A percentile compares a stretch with the other conserved stretches of the same genome.
Evolutionary conservation across 2,797 vertebrate species (phyloP).

Genomic region (Monodelphis domestica): DNA sequence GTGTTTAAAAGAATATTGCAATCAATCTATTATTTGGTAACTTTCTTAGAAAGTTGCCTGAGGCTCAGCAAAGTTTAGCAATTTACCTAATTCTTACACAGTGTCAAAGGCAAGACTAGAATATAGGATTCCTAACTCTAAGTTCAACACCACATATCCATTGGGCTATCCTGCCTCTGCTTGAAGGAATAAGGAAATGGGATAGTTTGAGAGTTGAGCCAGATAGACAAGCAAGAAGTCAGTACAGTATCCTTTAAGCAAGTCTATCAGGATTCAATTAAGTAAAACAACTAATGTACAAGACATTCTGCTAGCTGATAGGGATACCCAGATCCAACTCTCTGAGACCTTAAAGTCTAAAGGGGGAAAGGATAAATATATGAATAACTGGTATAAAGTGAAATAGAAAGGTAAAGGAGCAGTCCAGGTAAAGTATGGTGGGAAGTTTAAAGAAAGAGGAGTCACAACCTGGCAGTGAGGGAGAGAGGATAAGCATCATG

Average conservation of each 20-base stretch:
- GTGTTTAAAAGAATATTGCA: not conserved
- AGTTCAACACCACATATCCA: not conserved
- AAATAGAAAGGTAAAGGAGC: not conserved
- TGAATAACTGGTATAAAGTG: not conserved
- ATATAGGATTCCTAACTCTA: not conserved
- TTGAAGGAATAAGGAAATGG: not conserved
- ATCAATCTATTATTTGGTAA: not conserved
- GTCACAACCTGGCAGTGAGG: not conserved
- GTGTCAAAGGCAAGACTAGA: constrained; percentile 36
- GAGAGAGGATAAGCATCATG: not conserved
- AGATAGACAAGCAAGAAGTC: not conserved
- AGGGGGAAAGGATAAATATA: not conserved
- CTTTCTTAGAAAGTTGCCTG: not conserved
- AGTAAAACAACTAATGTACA: no score
- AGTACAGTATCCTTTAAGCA: not conserved
- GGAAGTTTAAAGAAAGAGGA: not conserved
- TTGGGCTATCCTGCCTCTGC: not conserved
- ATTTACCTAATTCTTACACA: not conserved
- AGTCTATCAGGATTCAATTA: not conserved
- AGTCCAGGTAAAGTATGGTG: not conserved
- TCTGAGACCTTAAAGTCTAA: not conserved
- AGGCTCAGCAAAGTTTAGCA: not conserved
- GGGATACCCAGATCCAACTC: not conserved
- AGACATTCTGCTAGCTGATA: not conserved
- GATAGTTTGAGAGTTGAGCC: not conserved